These are phyloP conservation scores for Leuciscus idus DNA, from an alignment of 2,113 vertebrate genomes.

Conservation along the genomic window DNA sequence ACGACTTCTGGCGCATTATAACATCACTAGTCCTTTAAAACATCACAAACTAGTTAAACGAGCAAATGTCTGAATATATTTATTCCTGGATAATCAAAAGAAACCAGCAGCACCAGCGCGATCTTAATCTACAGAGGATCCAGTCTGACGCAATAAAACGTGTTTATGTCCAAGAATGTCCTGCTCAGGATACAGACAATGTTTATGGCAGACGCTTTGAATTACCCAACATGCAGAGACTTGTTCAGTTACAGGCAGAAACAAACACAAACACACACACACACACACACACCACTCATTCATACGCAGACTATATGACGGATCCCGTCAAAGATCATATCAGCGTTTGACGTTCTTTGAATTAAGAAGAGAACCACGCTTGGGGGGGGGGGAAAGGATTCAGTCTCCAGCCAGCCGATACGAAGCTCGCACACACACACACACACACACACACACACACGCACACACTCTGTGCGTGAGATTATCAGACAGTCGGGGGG, in stretches of 20 bases:
- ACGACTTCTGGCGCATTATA: not conserved
- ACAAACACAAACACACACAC: not conserved
- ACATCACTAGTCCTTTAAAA: not conserved
- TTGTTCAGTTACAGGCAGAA: slow-evolving; percentile 61
- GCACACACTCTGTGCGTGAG: slow-evolving; percentile 46
- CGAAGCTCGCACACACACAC: slow-evolving; percentile 80
- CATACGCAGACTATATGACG: not conserved
- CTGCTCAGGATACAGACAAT: slow-evolving; percentile 41
- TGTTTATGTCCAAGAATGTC: slow-evolving; percentile 41
- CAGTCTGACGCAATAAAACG: slow-evolving; percentile 27
- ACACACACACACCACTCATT: slow-evolving; percentile 11
- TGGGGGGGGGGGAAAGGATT: slow-evolving; percentile 84
- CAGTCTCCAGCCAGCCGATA: slow-evolving; percentile 86
- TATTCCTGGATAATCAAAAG: slow-evolving; percentile 13
- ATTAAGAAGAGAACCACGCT: slow-evolving; percentile 68
- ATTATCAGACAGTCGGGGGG: slow-evolving; percentile 57
- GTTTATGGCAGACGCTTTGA: slow-evolving; percentile 49
- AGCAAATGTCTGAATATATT: not conserved
- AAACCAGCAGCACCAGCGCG: not conserved
- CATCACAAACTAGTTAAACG: not conserved
- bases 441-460: slow-evolving; percentile 72
- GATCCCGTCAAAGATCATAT: not conserved
- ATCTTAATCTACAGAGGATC: slow-evolving; percentile 24
- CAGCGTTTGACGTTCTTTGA: slow-evolving; percentile 9
- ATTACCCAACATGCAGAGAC: slow-evolving; percentile 68